Conservation (phyloP, 2,797 vertebrate genomes). For the Triplophysa yarkandensis region DNA sequence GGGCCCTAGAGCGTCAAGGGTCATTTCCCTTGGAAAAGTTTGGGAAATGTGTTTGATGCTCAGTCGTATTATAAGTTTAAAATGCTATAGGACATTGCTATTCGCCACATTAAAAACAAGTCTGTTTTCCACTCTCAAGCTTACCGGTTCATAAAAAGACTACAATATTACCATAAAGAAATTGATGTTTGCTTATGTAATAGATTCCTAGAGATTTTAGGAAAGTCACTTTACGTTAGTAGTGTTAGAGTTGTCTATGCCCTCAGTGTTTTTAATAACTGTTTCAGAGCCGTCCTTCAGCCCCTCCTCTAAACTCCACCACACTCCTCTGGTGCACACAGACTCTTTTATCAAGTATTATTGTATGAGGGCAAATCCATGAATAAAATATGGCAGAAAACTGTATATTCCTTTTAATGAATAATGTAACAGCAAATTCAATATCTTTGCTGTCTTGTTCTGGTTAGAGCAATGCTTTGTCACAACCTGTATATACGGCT, state of each 20-base stretch:
- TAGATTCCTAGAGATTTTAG: conserved; percentile 21
- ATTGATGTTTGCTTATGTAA: conserved; percentile 17
- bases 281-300: conserved; percentile 58
- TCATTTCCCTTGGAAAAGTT: neutral
- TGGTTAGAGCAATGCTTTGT: conserved; percentile 70
- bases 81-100: neutral
- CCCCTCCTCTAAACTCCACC: conserved; percentile 58
- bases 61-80: conserved; percentile 5
- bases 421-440: conserved; percentile 76
- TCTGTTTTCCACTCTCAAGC: neutral
- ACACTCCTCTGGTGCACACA: conserved; percentile 11
- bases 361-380: conserved; percentile 76
- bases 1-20: neutral
- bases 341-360: conserved; percentile 49
- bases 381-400: conserved; percentile 82
- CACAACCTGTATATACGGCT: conserved; percentile 56
- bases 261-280: conserved; percentile 53
- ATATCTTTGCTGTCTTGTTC: conserved; percentile 70
- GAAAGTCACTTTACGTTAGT: conserved; percentile 57
- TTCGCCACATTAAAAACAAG: neutral
- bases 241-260: conserved; percentile 46
- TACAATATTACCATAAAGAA: conserved; percentile 16
- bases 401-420: conserved; percentile 76
- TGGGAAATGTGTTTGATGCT: neutral
- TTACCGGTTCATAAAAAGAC: neutral